These are phyloP conservation scores for Geotrupes spiniger DNA, from an alignment of 2,888 invertebrate species.

Conservation along the genomic window DNA sequence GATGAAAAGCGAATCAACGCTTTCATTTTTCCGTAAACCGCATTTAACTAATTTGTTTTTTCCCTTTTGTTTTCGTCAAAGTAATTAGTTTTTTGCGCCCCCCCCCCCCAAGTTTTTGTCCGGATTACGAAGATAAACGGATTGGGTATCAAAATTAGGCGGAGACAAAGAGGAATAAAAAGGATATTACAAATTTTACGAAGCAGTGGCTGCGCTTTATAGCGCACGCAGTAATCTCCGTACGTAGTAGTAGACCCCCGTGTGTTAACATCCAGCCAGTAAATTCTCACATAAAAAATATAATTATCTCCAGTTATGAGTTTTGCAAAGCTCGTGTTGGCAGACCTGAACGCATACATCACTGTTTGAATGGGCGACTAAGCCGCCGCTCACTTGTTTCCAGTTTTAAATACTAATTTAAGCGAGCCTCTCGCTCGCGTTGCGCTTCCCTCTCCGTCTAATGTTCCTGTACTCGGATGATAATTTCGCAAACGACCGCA, in stretches of 20 bases:
- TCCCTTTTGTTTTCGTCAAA: constrained; percentile 2
- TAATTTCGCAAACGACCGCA: constrained; percentile 40
- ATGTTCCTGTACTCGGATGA: constrained; percentile 32
- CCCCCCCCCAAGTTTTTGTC: background rate
- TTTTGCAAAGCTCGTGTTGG: constrained; percentile 14
- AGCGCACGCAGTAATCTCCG: background rate
- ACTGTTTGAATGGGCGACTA: constrained; percentile 26
- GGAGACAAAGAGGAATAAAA: constrained; percentile 2
- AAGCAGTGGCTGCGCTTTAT: background rate
- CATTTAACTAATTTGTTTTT: constrained; percentile 7
- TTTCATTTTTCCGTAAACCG: constrained; percentile 2
- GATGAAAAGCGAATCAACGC: constrained; percentile 1
- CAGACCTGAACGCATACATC: constrained; percentile 23
- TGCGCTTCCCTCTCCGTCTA: constrained; percentile 24
- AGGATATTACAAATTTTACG: background rate
- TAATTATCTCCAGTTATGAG: constrained; percentile 27
- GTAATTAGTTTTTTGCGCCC: constrained; percentile 5
- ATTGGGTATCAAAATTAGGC: constrained; percentile 2
- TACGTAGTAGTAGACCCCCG: too few relatives aligned
- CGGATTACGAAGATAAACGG: constrained; percentile 2
- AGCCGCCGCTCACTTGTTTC: constrained; percentile 27
- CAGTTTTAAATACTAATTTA: constrained; percentile 36
- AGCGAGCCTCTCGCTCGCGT: constrained; percentile 27
- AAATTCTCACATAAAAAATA: constrained; percentile 25
- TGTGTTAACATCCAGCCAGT: constrained; percentile 21